Evolutionary conservation across 23 tunicate genomes (phyloP).

Genomic region (Styela plicata): DNA sequence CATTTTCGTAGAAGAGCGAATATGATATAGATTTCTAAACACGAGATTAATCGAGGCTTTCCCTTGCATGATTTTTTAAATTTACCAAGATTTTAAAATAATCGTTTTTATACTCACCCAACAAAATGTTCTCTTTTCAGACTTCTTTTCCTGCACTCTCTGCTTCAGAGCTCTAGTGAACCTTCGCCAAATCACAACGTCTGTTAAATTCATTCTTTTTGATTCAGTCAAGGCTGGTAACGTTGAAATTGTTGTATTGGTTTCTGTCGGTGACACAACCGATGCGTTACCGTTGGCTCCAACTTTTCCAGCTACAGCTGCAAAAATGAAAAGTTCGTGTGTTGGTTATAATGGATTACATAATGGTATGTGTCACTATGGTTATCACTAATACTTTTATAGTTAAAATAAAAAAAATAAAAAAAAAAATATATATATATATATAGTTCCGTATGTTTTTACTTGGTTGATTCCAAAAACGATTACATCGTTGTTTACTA

Average conservation of each 20-base stretch:
- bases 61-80: neutral
- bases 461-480: no score
- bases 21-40: neutral
- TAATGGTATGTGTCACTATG: no score
- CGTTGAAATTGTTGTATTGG: neutral
- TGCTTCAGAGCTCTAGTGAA: constrained; percentile 39
- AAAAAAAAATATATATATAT: no score
- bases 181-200: constrained; percentile 41
- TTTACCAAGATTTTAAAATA: neutral
- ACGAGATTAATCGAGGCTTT: neutral
- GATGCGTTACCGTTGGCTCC: neutral
- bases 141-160: constrained; percentile 39
- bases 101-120: constrained; percentile 23
- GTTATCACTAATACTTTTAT: no score
- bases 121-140: constrained; percentile 44
- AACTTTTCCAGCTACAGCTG: neutral
- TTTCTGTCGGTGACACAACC: constrained; percentile 1
- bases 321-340: no score
- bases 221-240: constrained; percentile 36
- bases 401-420: no score
- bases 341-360: no score
- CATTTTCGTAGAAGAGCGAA: neutral
- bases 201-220: constrained; percentile 42
- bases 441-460: no score
- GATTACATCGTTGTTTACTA: no score